Percentiles rank a stretch among this genome's conserved stretches.
Conservation (phyloP, 2,888 invertebrate genomes). For the Proisotoma minuta region DNA sequence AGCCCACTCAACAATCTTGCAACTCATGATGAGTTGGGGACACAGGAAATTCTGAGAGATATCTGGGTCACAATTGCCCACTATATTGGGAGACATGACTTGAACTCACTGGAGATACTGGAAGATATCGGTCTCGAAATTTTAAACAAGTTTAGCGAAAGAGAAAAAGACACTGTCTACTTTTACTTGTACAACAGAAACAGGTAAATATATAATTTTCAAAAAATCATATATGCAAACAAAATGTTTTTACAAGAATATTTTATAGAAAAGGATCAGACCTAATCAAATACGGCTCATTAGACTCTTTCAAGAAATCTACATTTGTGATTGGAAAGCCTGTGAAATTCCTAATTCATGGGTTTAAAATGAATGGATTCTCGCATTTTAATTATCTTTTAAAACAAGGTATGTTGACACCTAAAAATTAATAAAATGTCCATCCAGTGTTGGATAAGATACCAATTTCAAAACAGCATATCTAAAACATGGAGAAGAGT, state of each 20-base stretch:
- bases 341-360: slow-evolving; percentile 43
- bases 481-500: slow-evolving; percentile 28
- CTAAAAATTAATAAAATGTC: slow-evolving; percentile 1
- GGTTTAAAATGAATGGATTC: slow-evolving; percentile 36
- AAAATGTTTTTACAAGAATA: not conserved
- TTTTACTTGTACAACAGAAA: slow-evolving; percentile 37
- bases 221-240: not conserved
- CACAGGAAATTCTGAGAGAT: not conserved
- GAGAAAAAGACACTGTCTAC: slow-evolving; percentile 30
- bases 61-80: not conserved
- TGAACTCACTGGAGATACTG: not conserved
- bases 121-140: slow-evolving; percentile 8
- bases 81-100: not conserved
- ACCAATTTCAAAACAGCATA: slow-evolving; percentile 29
- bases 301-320: slow-evolving; percentile 17
- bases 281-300: slow-evolving; percentile 20
- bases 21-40: not conserved
- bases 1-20: not conserved
- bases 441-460: too few relatives aligned
- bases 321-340: slow-evolving; percentile 16
- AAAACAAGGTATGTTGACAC: slow-evolving; percentile 20
- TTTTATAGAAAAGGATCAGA: slow-evolving; percentile 33
- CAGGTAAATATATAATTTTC: slow-evolving; percentile 21
- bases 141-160: slow-evolving; percentile 24
- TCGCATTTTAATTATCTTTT: slow-evolving; percentile 32